Evolutionary conservation across 2,888 invertebrate genomes (phyloP).

Genomic region (Cantharis rustica): DNA sequence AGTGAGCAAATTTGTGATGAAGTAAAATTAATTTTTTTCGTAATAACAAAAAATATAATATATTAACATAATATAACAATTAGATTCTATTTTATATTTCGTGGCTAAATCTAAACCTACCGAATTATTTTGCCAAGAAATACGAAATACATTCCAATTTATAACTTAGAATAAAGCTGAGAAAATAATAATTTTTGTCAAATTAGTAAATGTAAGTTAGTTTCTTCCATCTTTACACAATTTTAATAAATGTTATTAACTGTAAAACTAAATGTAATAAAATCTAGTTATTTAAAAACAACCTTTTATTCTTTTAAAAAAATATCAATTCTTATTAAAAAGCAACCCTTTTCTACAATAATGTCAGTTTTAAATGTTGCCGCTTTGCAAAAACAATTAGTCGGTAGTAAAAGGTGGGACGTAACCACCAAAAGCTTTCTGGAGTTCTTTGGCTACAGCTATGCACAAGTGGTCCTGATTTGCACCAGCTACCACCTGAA

Average conservation of each 20-base stretch:
- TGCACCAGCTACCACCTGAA: conserved; percentile 78
- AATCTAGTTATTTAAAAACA: conserved; percentile 18
- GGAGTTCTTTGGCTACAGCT: conserved; percentile 74
- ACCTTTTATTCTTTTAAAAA: background rate
- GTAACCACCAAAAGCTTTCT: conserved; percentile 73
- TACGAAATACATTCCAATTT: background rate
- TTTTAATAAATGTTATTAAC: conserved; percentile 17
- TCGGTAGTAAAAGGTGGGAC: conserved; percentile 58
- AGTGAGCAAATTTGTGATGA: background rate
- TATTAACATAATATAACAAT: background rate
- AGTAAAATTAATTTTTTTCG: background rate
- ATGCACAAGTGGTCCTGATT: conserved; percentile 73
- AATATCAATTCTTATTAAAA: background rate
- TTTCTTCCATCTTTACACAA: conserved; percentile 22
- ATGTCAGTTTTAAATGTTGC: background rate
- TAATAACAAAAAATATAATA: background rate
- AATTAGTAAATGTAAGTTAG: conserved; percentile 6
- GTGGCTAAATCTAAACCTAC: background rate
- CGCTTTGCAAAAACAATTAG: background rate
- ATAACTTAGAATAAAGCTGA: background rate
- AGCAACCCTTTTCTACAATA: background rate
- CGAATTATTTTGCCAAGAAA: background rate
- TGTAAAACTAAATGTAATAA: conserved; percentile 22
- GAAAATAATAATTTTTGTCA: background rate
- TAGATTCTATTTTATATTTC: background rate